These are phyloP conservation scores for Actinemys pallida DNA, from an alignment of 2,113 vertebrate species.

Conservation along the genomic window DNA sequence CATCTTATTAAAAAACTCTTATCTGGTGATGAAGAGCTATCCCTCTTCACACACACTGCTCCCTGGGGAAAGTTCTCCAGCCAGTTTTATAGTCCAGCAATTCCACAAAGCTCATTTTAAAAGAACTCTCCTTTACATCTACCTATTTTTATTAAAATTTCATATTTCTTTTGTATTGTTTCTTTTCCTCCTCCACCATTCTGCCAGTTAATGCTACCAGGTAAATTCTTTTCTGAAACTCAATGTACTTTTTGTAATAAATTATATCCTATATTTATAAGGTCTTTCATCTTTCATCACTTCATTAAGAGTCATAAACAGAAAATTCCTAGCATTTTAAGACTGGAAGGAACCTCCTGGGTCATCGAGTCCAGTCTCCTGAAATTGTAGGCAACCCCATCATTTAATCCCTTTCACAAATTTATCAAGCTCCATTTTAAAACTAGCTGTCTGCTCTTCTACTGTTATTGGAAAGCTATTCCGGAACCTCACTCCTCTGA, in stretches of 20 bases:
- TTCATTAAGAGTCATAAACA: background rate
- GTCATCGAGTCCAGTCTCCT: background rate
- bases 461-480: background rate
- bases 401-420: background rate
- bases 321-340: background rate
- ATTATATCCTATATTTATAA: background rate
- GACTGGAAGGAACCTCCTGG: background rate
- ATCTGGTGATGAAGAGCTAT: constrained; percentile 17
- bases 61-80: constrained; percentile 1
- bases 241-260: background rate
- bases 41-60: background rate
- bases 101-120: constrained; percentile 19
- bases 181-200: background rate
- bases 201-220: background rate
- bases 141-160: background rate
- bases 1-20: background rate
- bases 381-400: background rate
- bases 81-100: background rate
- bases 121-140: background rate
- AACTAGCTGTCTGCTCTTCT: too few relatives aligned
- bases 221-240: background rate
- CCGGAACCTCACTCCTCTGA: background rate
- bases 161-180: background rate
- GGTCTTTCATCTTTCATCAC: background rate
- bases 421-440: background rate